Base-by-base conservation (phyloP, 2,113 vertebrate species). In the Apodemus speciosus region DNA sequence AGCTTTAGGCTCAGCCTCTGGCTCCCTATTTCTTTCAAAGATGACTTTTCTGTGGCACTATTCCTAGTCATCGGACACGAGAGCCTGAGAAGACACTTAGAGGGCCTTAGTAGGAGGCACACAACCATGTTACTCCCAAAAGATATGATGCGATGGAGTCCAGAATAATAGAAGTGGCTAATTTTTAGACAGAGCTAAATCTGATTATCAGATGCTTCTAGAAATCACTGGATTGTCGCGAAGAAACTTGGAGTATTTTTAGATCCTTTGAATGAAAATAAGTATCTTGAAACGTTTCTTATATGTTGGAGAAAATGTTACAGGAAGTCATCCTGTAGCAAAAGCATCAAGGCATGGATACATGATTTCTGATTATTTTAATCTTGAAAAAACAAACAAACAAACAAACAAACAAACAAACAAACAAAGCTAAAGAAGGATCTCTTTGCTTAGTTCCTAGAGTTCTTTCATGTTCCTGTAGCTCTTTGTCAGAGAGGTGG, bases 231-330 rank as follows among this genome's bases (percentile, higher is more conserved):
- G 43, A 66, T 51, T 21, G n/a, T 90, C 91, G 79, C n/a, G 95
- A 93, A 46, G 76, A 90, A 90, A 90, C 88, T 71, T 90, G 73
- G 60, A 76, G 56, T 92, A 60, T 62, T 95, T 96, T 96, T 95
- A 60, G 38, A 91, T 80, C 15, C 30, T 71, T 95, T 20, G 85
- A 43, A 18, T 75, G 51, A 94, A 93, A 96, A 79, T 69, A 96
- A 91, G 75, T 72, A 81, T 90, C 14, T 75, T 91, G 73, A 76
- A 95, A 79, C 16, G 0, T 81, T 93, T 95, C 85, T 93, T 90
- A 4, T 90, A 89, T 92, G 83, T 13, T 15, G 85, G 60, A 85
- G 85, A 95, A 72, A 86, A 86, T 90, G 76, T 92, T 83, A 69
- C 20, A 90, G 58, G 83, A 91, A 88, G 32, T 71, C 51, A 66